These are phyloP conservation scores for Callyntrura guangdongensis DNA, from an alignment of 2,888 invertebrate genomes.

Conservation along the genomic window DNA sequence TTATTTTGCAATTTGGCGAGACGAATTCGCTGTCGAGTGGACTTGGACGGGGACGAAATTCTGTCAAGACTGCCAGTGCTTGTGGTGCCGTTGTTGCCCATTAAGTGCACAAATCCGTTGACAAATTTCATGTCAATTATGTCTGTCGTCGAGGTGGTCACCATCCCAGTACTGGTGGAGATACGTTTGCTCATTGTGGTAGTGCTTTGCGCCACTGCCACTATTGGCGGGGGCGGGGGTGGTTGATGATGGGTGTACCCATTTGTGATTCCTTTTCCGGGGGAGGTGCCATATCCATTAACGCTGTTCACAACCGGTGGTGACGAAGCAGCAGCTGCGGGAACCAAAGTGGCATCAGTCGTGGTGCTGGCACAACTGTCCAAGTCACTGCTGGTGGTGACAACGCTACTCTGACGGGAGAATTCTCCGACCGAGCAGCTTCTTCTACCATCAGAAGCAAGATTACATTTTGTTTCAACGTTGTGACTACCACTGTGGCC, in stretches of 20 bases:
- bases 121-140: slow-evolving; percentile 76
- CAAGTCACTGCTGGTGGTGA: slow-evolving; percentile 38
- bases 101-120: slow-evolving; percentile 73
- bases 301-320: slow-evolving; percentile 18
- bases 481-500: slow-evolving; percentile 19
- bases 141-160: slow-evolving; percentile 59
- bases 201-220: slow-evolving; percentile 67
- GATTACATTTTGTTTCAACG: neutral
- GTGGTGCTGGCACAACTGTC: slow-evolving; percentile 43
- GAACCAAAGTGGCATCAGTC: slow-evolving; percentile 23
- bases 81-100: slow-evolving; percentile 28
- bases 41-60: slow-evolving; percentile 51
- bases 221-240: slow-evolving; percentile 57
- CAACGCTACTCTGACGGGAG: slow-evolving; percentile 66
- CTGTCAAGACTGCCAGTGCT: slow-evolving; percentile 59
- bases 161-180: slow-evolving; percentile 22
- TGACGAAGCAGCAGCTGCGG: slow-evolving; percentile 14
- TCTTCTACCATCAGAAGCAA: slow-evolving; percentile 11
- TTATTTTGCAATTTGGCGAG: slow-evolving; percentile 76
- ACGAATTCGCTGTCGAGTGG: slow-evolving; percentile 73
- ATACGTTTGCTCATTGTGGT: slow-evolving; percentile 53
- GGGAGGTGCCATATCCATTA: neutral
- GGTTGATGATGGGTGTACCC: neutral
- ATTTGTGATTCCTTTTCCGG: neutral
- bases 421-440: neutral